These are phyloP conservation scores for Cryptocheilus praepositus DNA, from an alignment of 2,888 invertebrate species.

Conservation along the genomic window DNA sequence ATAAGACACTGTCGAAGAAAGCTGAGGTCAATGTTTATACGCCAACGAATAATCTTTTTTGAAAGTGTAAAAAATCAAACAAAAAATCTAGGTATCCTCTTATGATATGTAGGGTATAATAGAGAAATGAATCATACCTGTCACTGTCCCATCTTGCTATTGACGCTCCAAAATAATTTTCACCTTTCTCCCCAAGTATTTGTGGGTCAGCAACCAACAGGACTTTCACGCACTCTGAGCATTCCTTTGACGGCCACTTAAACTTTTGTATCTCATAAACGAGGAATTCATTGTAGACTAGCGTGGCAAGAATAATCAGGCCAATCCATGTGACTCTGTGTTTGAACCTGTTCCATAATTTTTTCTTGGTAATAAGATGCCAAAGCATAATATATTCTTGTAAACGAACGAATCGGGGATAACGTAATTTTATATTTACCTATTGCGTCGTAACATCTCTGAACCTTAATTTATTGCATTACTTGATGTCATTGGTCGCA, in stretches of 20 bases:
- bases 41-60: not conserved
- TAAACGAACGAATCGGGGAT: not conserved
- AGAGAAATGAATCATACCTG: slow-evolving; percentile 77
- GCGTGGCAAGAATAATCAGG: slow-evolving; percentile 34
- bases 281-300: slow-evolving; percentile 79
- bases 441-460: slow-evolving; percentile 51
- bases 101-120: not conserved
- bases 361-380: slow-evolving; percentile 4
- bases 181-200: slow-evolving; percentile 88
- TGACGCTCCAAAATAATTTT: slow-evolving; percentile 81
- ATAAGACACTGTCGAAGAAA: slow-evolving; percentile 36
- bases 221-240: slow-evolving; percentile 79
- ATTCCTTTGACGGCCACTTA: slow-evolving; percentile 74
- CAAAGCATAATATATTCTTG: too few species aligned
- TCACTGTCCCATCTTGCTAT: slow-evolving; percentile 92
- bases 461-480: slow-evolving; percentile 3
- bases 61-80: not conserved
- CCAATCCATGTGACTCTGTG: slow-evolving; percentile 38
- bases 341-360: slow-evolving; percentile 42
- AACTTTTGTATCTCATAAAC: slow-evolving; percentile 77
- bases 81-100: not conserved
- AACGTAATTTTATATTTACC: slow-evolving; percentile 30
- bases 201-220: slow-evolving; percentile 94
- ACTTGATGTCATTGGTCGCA: too few species aligned
- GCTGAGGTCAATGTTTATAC: slow-evolving; percentile 21